These are phyloP conservation scores for Rachycentron canadum DNA, from an alignment of 2,797 vertebrate species.

Conservation along the genomic window DNA sequence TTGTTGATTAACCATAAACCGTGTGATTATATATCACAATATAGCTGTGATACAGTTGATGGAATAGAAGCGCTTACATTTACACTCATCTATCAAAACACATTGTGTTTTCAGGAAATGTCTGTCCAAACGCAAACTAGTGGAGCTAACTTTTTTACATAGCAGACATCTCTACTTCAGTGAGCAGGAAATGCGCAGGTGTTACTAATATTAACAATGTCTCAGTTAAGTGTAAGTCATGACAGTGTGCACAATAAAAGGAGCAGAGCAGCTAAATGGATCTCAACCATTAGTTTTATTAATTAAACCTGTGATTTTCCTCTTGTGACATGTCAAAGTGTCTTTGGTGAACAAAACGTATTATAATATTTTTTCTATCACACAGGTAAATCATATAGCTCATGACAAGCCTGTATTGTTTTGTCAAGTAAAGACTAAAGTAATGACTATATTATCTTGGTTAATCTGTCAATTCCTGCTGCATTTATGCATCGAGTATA, in stretches of 20 bases:
- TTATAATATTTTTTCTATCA: not conserved
- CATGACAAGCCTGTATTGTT: not conserved
- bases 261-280: not conserved
- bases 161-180: not conserved
- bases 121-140: not conserved
- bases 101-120: not conserved
- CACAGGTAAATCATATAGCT: not conserved
- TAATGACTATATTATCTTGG: not conserved
- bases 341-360: not conserved
- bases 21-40: not conserved
- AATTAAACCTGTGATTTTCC: conserved; percentile 1
- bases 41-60: not conserved
- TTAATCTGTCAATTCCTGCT: not conserved
- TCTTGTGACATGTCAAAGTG: not conserved
- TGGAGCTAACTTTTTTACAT: not conserved
- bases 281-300: not conserved
- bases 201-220: not conserved
- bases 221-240: not conserved
- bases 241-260: not conserved
- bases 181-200: not conserved
- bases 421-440: not conserved
- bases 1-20: not conserved
- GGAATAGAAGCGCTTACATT: not conserved
- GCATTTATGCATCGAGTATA: not conserved
- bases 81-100: not conserved